Percentiles rank a stretch among this genome's conserved stretches.
phyloP scores from a whole-genome alignment of 2,888 invertebrate genomes.

The Rhogogaster chlorosoma region DNA sequence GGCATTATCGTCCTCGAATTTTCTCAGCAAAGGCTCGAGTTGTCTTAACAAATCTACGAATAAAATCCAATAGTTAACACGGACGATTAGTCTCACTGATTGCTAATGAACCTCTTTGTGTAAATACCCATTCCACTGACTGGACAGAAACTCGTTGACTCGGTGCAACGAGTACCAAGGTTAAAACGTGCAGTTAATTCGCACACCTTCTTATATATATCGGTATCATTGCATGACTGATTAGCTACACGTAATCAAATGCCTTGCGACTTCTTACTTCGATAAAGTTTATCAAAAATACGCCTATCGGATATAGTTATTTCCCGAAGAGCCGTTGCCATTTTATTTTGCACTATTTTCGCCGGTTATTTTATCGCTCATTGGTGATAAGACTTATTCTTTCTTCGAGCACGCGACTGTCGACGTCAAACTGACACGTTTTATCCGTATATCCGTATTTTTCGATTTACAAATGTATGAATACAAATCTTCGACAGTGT shows the following conservation, averaged over 20 bases:
- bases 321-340: neutral
- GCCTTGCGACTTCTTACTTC: neutral
- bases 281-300: neutral
- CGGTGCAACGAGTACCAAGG: conserved; percentile 48
- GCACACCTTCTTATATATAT: neutral
- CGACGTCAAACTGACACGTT: too few relatives aligned
- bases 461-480: too few relatives aligned
- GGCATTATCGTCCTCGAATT: conserved; percentile 61
- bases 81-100: neutral
- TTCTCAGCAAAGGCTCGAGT: conserved; percentile 60
- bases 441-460: too few relatives aligned
- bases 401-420: too few relatives aligned
- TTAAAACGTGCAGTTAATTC: neutral
- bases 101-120: neutral
- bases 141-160: neutral
- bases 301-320: neutral
- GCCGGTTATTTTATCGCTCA: neutral
- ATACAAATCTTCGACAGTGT: too few relatives aligned
- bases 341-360: neutral
- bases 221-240: neutral
- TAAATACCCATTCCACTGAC: neutral
- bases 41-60: conserved; percentile 59
- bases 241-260: neutral
- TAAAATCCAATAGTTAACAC: neutral
- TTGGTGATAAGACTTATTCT: neutral